Base-by-base conservation (phyloP, 2,113 vertebrate genomes). In the Sander vitreus region DNA sequence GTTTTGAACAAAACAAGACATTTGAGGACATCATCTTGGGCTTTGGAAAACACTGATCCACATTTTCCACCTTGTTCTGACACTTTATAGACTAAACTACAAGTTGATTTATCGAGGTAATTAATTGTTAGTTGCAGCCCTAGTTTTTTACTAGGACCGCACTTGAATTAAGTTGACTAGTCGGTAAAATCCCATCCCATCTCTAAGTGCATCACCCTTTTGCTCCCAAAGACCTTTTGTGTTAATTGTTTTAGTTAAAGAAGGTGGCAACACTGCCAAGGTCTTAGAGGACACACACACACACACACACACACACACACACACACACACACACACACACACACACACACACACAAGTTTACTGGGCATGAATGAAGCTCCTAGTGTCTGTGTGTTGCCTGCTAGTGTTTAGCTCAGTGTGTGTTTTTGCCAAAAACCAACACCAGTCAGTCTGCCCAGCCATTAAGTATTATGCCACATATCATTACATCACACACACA, bases 371-470 rank as follows among this genome's bases (percentile, higher is more conserved):
- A 76, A 76, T 76, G 51, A 45, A 85, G 65, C 68, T 72, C 10
- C 2, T 43, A 43, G 36, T 57, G 53, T 68, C 25, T 68, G 66
- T 78, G 84, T 69, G 85, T 80, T 80, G 84, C 69, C 69, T 62
- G 76, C 82, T 82, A 76, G 72, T 66, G 62, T 85, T 84, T 59
- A 71, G 69, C 73, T 78, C 68, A 63, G n/a, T 74, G 64, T 74
- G 60, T 80, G 67, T 83, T 66, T 62, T 67, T 73, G 57, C 64
- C 76, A 83, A 82, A 71, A 55, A 73, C 45, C 64, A 79, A 84
- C 81, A 65, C 25, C 11, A 66, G 59, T 80, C 64, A 65, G 60
- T 80, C 50, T 67, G 11, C 33, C 51, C n/a, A 64, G 58, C 76
- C 62, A 70, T 76, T 47, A 78, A 81, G 48, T 73, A 75, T 78